phyloP scores from a whole-genome alignment of 2,113 vertebrate genomes.

The Colius striatus region DNA sequence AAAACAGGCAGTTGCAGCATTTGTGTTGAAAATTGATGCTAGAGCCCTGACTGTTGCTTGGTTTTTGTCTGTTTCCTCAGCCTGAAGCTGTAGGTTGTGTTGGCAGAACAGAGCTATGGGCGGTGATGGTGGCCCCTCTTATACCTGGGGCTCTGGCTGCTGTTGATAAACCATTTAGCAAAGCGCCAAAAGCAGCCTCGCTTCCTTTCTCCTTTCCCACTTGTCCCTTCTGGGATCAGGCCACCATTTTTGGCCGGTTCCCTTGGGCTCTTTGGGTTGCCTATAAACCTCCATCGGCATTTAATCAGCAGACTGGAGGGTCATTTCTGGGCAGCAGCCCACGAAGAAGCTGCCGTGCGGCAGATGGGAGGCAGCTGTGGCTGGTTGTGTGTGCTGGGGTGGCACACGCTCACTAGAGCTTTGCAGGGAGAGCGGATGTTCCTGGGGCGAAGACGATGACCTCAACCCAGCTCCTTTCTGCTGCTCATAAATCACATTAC shows the following conservation, averaged over 20 bases:
- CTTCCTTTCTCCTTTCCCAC: neutral
- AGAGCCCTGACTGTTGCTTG: fast-evolving
- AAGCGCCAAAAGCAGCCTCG: neutral
- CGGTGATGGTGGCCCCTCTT: neutral
- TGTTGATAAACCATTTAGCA: neutral
- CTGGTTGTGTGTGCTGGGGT: fast-evolving
- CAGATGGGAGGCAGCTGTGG: neutral
- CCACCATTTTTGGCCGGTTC: neutral
- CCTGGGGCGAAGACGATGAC: neutral
- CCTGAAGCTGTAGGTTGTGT: fast-evolving
- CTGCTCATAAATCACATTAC: slow-evolving; percentile 30
- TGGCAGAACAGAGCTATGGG: neutral
- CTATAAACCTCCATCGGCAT: neutral
- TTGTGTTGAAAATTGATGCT: neutral
- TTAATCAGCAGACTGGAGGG: neutral
- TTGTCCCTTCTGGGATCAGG: neutral
- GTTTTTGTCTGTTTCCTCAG: neutral
- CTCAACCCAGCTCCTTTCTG: neutral
- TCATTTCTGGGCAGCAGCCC: neutral
- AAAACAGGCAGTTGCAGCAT: neutral
- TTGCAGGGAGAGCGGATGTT: neutral
- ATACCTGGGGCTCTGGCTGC: neutral
- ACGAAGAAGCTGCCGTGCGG: fast-evolving
- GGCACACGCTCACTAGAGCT: neutral
- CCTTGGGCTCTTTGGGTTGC: neutral